These are phyloP conservation scores for Chaetorhynchus papuensis DNA, from an alignment of 2,113 vertebrate species.

Conservation along the genomic window DNA sequence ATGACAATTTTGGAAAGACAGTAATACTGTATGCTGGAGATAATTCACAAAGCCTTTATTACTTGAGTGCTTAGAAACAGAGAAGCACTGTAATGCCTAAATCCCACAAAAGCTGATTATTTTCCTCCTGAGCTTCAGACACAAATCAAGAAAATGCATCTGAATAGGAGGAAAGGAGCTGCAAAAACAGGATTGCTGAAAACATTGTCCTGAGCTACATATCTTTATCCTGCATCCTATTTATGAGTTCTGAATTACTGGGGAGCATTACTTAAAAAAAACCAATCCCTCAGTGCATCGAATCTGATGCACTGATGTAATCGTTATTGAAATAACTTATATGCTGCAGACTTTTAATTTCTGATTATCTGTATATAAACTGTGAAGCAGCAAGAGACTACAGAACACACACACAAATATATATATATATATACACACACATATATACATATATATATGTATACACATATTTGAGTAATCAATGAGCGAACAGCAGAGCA, in stretches of 20 bases:
- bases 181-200: not conserved
- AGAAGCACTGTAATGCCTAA: conserved; percentile 30
- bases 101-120: conserved; percentile 48
- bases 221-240: not conserved
- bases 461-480: too few species aligned
- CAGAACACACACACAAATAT: not conserved
- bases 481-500: not conserved
- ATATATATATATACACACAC: rapidly evolving
- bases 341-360: not conserved
- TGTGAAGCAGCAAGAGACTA: not conserved
- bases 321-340: not conserved
- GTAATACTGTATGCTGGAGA: not conserved
- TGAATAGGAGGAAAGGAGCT: not conserved
- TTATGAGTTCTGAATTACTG: not conserved
- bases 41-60: conserved; percentile 38
- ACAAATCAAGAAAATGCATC: not conserved
- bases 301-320: not conserved
- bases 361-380: not conserved
- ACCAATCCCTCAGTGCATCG: not conserved
- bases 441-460: rapidly evolving
- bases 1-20: not conserved
- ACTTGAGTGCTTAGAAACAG: conserved; percentile 32
- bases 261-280: not conserved
- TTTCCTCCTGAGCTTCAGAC: conserved; percentile 12
- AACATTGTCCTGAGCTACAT: not conserved